Evolutionary conservation across 2,113 vertebrate species (phyloP).

Genomic region (Lampris incognitus): DNA sequence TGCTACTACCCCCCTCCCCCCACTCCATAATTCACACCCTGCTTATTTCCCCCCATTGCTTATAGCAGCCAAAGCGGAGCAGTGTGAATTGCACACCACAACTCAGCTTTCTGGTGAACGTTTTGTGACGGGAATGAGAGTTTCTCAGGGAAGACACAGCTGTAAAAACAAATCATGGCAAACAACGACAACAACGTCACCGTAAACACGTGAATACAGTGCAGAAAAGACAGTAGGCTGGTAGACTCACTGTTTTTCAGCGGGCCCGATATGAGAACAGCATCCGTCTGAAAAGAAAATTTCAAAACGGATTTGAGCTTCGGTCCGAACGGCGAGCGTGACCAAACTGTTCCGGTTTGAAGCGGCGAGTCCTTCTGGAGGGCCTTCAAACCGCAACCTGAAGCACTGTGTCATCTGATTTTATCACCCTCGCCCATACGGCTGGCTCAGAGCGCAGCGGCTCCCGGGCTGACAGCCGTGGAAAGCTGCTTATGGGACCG

Average conservation of each 20-base stretch:
- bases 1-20: too few relatives aligned
- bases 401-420: constrained; percentile 54
- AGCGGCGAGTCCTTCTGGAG: not conserved
- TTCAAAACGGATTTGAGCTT: constrained; percentile 11
- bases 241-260: not conserved
- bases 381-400: constrained; percentile 38
- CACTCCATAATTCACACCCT: too few relatives aligned
- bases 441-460: constrained; percentile 36
- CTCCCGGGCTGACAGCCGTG: constrained; percentile 51
- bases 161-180: not conserved
- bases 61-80: too few relatives aligned
- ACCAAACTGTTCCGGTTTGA: not conserved
- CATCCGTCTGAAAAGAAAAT: constrained; percentile 14
- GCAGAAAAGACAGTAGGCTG: not conserved
- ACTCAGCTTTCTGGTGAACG: too few relatives aligned
- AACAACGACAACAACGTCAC: too few relatives aligned
- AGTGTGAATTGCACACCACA: too few relatives aligned
- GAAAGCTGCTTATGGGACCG: constrained; percentile 72
- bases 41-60: too few relatives aligned
- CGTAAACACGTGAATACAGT: too few relatives aligned
- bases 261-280: constrained; percentile 6
- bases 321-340: constrained; percentile 9
- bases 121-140: too few relatives aligned
- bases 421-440: constrained; percentile 39
- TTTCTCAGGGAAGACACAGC: not conserved